phyloP scores from a whole-genome alignment of 2,113 vertebrate genomes.

The Sardina pilchardus region DNA sequence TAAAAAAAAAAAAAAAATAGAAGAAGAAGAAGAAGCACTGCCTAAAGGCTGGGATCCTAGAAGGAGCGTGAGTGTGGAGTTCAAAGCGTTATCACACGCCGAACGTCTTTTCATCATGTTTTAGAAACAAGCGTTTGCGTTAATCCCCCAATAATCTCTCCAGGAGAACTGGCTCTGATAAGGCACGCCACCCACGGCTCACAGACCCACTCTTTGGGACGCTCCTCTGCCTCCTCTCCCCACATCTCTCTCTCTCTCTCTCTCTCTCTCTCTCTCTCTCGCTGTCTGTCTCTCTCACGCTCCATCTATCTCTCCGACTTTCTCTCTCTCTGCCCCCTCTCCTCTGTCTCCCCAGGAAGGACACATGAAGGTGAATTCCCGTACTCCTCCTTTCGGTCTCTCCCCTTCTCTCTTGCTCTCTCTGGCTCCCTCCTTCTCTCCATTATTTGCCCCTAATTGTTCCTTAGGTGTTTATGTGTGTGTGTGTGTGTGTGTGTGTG shows the following conservation, averaged over 20 bases:
- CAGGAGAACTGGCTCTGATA: slow-evolving; percentile 77
- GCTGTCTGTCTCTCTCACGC: slow-evolving; percentile 38
- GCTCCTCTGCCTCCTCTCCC: slow-evolving; percentile 51
- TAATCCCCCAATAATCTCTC: slow-evolving; percentile 82
- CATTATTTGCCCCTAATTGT: neutral
- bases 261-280: slow-evolving; percentile 37
- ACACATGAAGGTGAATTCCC: slow-evolving; percentile 43
- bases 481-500: too few species aligned
- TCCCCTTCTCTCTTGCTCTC: neutral
- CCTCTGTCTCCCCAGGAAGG: slow-evolving; percentile 43
- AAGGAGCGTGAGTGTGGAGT: slow-evolving; percentile 70
- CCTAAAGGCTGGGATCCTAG: slow-evolving; percentile 68
- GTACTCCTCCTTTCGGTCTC: neutral
- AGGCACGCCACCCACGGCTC: slow-evolving; percentile 76
- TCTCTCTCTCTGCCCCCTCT: neutral
- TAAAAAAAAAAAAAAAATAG: slow-evolving; percentile 19
- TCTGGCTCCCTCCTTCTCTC: neutral
- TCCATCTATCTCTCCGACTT: slow-evolving; percentile 27
- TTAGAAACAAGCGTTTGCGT: slow-evolving; percentile 80
- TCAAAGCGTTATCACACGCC: slow-evolving; percentile 76
- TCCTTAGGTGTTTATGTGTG: too few species aligned
- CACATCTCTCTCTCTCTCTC: slow-evolving; percentile 46
- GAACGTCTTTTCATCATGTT: slow-evolving; percentile 81
- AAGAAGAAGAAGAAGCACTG: slow-evolving; percentile 58
- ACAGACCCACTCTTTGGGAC: slow-evolving; percentile 68